These are phyloP conservation scores for Orthonyx spaldingii DNA, from an alignment of 2,113 vertebrate genomes.

Conservation along the genomic window DNA sequence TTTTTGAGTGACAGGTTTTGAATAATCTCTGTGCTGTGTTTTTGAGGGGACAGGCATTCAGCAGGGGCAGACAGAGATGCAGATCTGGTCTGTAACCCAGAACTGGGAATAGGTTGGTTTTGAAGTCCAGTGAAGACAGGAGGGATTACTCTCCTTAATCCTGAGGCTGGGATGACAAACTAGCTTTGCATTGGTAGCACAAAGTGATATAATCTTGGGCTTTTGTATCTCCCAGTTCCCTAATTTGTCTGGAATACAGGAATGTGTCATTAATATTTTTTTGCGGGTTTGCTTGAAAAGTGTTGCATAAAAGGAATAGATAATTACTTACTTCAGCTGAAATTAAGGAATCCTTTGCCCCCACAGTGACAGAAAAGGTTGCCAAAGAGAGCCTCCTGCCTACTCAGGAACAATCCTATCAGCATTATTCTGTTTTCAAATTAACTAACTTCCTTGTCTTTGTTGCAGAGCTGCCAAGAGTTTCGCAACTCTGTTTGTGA, in stretches of 20 bases:
- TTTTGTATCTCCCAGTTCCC: not conserved
- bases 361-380: not conserved
- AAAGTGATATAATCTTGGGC: not conserved
- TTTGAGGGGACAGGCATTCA: not conserved
- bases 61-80: not conserved
- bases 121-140: not conserved
- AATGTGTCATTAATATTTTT: not conserved
- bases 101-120: not conserved
- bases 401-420: not conserved
- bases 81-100: not conserved
- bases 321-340: not conserved
- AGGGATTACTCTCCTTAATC: not conserved
- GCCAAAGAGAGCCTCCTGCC: not conserved
- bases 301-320: not conserved
- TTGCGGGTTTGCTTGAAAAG: not conserved
- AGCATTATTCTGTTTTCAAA: not conserved
- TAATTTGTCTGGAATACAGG: not conserved
- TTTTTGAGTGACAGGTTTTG: not conserved
- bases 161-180: not conserved
- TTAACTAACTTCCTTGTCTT: not conserved
- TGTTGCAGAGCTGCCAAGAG: constrained; percentile 74
- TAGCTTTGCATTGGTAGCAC: not conserved
- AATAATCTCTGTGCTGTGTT: not conserved
- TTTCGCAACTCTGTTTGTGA: constrained; percentile 90
- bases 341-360: not conserved